These are phyloP conservation scores for rabbit (Oryctolagus cuniculus) DNA, from an alignment of 2,113 vertebrate species.

Conservation along the genomic window DNA sequence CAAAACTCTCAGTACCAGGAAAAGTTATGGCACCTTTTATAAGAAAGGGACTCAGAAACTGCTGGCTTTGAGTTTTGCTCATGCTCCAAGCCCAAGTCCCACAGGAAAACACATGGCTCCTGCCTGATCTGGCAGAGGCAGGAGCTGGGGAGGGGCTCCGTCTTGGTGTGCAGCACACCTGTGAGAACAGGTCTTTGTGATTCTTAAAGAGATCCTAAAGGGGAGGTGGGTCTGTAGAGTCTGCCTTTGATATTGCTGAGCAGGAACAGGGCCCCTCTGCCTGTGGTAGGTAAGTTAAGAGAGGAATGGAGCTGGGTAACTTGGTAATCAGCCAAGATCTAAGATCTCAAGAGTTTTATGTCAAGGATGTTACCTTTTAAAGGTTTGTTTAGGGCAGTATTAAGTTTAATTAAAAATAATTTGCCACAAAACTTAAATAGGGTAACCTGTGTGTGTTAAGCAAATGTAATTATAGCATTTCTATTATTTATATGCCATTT, in stretches of 20 bases:
- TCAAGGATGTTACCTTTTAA: background rate
- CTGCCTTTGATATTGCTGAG: background rate
- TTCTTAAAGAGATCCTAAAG: background rate
- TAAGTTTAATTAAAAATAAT: conserved; percentile 13
- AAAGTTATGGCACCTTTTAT: background rate
- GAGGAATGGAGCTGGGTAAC: background rate
- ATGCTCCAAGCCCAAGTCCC: background rate
- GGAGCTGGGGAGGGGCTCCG: background rate
- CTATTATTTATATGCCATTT: background rate
- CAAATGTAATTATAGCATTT: background rate
- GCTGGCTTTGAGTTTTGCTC: background rate
- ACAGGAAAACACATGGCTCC: background rate
- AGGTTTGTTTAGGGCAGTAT: background rate
- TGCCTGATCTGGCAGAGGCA: background rate
- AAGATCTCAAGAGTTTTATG: background rate
- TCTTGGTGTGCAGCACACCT: background rate
- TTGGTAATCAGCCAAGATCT: background rate
- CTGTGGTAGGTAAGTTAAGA: conserved; percentile 12
- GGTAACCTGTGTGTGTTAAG: background rate
- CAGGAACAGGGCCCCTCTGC: background rate
- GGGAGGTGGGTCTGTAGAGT: background rate
- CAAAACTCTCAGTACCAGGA: background rate
- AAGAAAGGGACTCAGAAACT: background rate
- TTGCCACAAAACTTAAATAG: background rate
- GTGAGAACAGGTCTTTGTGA: background rate